These are phyloP conservation scores for Acrocephalus arundinaceus DNA, from an alignment of 2,113 vertebrate genomes.

Conservation along the genomic window DNA sequence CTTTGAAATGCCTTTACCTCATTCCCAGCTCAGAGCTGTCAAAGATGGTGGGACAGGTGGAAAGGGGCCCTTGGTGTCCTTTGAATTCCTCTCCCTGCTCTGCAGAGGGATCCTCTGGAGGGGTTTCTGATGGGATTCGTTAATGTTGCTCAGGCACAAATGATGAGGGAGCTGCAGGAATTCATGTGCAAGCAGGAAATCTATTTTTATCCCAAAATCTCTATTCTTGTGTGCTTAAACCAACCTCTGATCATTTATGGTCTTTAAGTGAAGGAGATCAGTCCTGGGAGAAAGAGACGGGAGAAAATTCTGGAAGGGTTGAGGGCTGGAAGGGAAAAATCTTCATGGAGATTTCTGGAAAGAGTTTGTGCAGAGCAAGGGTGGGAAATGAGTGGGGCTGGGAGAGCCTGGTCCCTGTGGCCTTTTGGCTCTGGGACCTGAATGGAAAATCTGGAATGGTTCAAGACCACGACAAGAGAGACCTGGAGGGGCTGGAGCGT, in stretches of 20 bases:
- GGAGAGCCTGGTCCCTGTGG: not conserved
- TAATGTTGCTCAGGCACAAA: slow-evolving; percentile 1
- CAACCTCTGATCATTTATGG: not conserved
- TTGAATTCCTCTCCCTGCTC: not conserved
- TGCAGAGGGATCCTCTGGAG: not conserved
- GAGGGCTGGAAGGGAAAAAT: not conserved
- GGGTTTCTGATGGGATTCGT: not conserved
- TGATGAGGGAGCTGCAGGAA: not conserved
- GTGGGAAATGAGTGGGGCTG: not conserved
- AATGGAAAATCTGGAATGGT: not conserved
- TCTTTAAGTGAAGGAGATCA: not conserved
- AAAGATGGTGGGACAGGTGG: not conserved
- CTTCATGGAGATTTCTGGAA: not conserved
- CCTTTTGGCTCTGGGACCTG: not conserved
- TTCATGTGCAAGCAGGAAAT: not conserved
- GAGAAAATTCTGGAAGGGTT: not conserved
- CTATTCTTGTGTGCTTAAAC: not conserved
- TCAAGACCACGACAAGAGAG: not conserved
- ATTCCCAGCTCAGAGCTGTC: not conserved
- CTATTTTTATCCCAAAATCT: slow-evolving; percentile 17
- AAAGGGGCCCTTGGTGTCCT: not conserved
- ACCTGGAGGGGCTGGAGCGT: not conserved
- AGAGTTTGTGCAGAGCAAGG: not conserved
- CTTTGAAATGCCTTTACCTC: not conserved
- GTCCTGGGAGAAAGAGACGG: not conserved